Evolutionary conservation across 2,113 vertebrate species (phyloP).

Genomic region (Larimichthys polyactis): DNA sequence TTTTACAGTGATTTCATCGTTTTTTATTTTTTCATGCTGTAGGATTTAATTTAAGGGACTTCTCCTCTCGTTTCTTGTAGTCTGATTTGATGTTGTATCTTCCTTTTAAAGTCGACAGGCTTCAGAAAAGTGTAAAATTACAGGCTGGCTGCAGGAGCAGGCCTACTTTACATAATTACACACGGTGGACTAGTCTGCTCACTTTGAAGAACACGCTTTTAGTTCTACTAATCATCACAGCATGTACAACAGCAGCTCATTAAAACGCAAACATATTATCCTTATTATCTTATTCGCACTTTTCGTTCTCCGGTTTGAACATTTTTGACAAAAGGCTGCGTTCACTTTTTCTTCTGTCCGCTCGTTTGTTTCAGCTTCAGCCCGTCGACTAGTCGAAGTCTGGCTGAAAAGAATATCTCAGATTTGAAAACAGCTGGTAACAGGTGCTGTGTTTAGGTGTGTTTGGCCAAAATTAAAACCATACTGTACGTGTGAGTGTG

Average conservation of each 20-base stretch:
- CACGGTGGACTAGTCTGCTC: conserved; percentile 54
- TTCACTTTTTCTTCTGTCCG: conserved; percentile 15
- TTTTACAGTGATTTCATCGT: not conserved
- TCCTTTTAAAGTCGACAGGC: conserved; percentile 18
- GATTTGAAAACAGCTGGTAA: conserved; percentile 9
- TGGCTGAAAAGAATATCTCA: not conserved
- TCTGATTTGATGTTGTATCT: conserved; percentile 10
- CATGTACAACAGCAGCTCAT: conserved; percentile 49
- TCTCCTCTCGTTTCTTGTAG: not conserved
- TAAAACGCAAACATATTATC: conserved; percentile 70
- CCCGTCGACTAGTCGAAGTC: not conserved
- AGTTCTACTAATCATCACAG: conserved; percentile 60
- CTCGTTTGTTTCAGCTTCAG: not conserved
- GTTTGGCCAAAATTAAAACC: conserved; percentile 27
- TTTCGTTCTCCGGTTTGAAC: conserved; percentile 16
- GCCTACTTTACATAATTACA: conserved; percentile 66
- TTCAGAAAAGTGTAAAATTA: conserved; percentile 48
- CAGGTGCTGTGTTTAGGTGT: conserved; percentile 5
- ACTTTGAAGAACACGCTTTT: conserved; percentile 78
- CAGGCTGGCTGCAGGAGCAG: conserved; percentile 50
- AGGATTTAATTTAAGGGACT: not conserved
- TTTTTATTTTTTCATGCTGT: not conserved
- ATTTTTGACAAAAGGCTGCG: conserved; percentile 56
- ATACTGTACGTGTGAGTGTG: not conserved
- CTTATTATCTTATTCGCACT: conserved; percentile 77